A percentile compares a stretch with the other conserved stretches of the same genome.
Conservation (phyloP, 2,113 vertebrate species). For the Triplophysa tibetana region DNA sequence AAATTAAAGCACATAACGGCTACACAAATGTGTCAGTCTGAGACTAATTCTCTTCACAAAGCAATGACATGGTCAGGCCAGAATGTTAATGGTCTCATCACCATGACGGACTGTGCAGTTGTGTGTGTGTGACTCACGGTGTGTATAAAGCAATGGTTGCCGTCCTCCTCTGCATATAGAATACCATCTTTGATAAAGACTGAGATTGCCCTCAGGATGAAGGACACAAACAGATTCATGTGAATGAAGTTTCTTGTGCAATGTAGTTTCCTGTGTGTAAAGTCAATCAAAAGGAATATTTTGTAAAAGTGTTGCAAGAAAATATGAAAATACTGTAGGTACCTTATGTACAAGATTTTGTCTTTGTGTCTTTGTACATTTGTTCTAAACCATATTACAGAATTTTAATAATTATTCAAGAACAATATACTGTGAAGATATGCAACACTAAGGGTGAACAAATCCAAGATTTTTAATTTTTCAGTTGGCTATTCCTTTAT, state of each 20-base stretch:
- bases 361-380: too few relatives aligned
- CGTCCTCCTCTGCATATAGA: conserved; percentile 90
- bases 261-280: conserved; percentile 86
- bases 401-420: too few relatives aligned
- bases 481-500: too few relatives aligned
- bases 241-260: conserved; percentile 98
- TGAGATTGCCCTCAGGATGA: conserved; percentile 94
- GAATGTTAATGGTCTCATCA: conserved; percentile 34
- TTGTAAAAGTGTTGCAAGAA: background rate
- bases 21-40: conserved; percentile 16
- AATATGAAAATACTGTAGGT: background rate
- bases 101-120: conserved; percentile 20
- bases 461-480: too few relatives aligned
- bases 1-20: conserved; percentile 18
- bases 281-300: conserved; percentile 7
- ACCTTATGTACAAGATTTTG: background rate
- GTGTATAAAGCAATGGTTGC: conserved; percentile 86
- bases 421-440: too few relatives aligned
- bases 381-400: too few relatives aligned
- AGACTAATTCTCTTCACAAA: conserved; percentile 31
- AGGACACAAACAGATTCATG: conserved; percentile 97
- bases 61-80: conserved; percentile 18
- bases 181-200: conserved; percentile 98
- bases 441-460: too few relatives aligned
- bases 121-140: conserved; percentile 72